Conservation (phyloP, 64 coral and sea anemone species). For the Anthopleura sola region DNA sequence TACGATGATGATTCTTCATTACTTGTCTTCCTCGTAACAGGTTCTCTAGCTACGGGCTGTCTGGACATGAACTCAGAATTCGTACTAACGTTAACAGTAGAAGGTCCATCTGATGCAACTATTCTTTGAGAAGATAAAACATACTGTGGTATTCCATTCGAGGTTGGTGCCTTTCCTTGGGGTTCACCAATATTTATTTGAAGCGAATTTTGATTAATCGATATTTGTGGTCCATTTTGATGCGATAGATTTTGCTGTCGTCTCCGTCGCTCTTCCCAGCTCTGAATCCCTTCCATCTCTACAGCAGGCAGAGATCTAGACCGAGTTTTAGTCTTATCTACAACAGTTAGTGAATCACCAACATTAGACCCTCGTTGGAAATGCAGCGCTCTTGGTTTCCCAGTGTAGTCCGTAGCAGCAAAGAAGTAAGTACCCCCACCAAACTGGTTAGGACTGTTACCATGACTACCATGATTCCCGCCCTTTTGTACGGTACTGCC, state of each 20-base stretch:
- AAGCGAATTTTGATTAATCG: slow-evolving; percentile 52
- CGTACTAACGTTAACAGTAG: slow-evolving; percentile 77
- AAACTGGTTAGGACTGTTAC: neutral
- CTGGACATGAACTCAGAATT: slow-evolving; percentile 67
- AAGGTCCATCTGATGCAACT: slow-evolving; percentile 56
- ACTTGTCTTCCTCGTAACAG: neutral
- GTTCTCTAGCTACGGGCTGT: slow-evolving; percentile 73
- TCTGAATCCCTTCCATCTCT: slow-evolving; percentile 44
- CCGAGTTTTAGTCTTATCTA: slow-evolving; percentile 49
- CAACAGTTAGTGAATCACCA: slow-evolving; percentile 61
- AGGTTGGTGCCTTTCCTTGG: neutral
- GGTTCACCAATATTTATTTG: slow-evolving; percentile 14
- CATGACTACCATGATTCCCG: neutral
- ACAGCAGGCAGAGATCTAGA: slow-evolving; percentile 65
- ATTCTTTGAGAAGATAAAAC: slow-evolving; percentile 65
- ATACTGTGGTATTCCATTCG: slow-evolving; percentile 53
- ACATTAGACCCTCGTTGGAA: slow-evolving; percentile 70
- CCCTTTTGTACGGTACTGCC: slow-evolving; percentile 11
- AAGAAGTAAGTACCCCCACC: slow-evolving; percentile 80
- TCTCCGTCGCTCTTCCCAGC: slow-evolving; percentile 16
- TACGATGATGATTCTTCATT: slow-evolving; percentile 57
- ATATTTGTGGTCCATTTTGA: slow-evolving; percentile 59
- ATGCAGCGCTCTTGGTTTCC: slow-evolving; percentile 69
- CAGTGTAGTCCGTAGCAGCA: slow-evolving; percentile 79
- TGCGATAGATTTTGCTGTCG: slow-evolving; percentile 11